Base-by-base conservation (phyloP, 1,140 invertebrate genomes). In the Drosophila lowei region DNA sequence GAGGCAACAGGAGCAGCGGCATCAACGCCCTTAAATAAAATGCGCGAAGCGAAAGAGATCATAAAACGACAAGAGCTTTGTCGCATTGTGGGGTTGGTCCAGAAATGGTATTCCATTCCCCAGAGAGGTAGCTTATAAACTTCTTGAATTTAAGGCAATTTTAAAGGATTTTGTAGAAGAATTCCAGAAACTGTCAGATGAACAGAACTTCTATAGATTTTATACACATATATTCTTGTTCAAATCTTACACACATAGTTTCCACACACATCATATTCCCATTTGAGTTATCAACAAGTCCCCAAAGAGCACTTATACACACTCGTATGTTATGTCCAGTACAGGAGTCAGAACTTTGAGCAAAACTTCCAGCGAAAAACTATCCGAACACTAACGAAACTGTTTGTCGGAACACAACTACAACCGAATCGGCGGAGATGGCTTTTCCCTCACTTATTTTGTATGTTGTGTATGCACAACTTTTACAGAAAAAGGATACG, bases 401-500 rank as follows among this genome's bases (percentile, higher is more conserved):
- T 67, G 63, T 68, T 68, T 68, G 50, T 52, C 63, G 23, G 63
- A 68, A 68, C 65, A 67, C 60, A 34, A 11, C 30, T 11, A 18
- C 1, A 8, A 38, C 34, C 11, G 34, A 38, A 38, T 38, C 11
- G 34, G n/a, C 34, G 15, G 34, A 46, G 34, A 50, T 55, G 65
- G 34, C 28, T 28, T 18, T 55, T n/a, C 34, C 11, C 7, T 23
- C 42, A 50, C 13, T 42, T 65, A 34, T 25, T 25, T 8, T 67
- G 23, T 56, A 15, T 54, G 21, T 48, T 38, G 73, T 73, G 67
- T 64, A 71, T 41, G 65, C 55, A 70, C 62, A 86, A 79, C 65
- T 75, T 77, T 77, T 80, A 77, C 44, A 34, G 49, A 49, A 65
- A 84, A 85, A 86, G 80, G 80, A 59, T 86, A 67, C 73, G 68